These are phyloP conservation scores for Anguilla rostrata DNA, from an alignment of 2,113 vertebrate species.

Conservation along the genomic window DNA sequence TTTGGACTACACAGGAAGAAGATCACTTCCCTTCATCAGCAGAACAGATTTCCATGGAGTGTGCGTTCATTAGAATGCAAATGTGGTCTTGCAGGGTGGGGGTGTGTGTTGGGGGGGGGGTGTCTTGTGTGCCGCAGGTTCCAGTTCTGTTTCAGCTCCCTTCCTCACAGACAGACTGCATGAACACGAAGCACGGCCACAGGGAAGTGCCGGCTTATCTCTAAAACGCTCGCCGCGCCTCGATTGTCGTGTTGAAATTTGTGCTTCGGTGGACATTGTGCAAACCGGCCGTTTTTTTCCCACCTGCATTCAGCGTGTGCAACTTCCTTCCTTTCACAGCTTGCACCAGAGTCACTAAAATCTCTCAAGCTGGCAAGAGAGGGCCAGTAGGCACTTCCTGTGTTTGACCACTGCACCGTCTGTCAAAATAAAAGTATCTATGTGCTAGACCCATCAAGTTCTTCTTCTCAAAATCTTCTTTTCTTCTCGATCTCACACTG, in stretches of 20 bases:
- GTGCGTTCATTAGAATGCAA: slow-evolving; percentile 10
- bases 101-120: neutral
- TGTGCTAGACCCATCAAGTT: too few relatives aligned
- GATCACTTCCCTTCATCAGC: neutral
- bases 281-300: neutral
- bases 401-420: neutral
- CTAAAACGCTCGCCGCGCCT: neutral
- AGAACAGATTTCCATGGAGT: neutral
- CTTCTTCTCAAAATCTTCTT: too few relatives aligned
- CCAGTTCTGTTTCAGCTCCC: neutral
- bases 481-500: too few relatives aligned
- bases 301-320: neutral
- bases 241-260: neutral
- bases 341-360: neutral
- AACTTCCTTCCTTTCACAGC: neutral
- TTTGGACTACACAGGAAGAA: neutral
- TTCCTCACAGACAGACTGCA: neutral
- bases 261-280: neutral
- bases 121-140: neutral
- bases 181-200: neutral
- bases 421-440: neutral
- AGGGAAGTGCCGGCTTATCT: neutral
- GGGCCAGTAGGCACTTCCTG: neutral
- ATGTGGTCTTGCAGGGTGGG: neutral
- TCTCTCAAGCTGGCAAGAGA: neutral